Percentiles rank a stretch among this genome's conserved stretches.
Conservation (phyloP, 1,140 invertebrate species). For the Procambarus clarkii region DNA sequence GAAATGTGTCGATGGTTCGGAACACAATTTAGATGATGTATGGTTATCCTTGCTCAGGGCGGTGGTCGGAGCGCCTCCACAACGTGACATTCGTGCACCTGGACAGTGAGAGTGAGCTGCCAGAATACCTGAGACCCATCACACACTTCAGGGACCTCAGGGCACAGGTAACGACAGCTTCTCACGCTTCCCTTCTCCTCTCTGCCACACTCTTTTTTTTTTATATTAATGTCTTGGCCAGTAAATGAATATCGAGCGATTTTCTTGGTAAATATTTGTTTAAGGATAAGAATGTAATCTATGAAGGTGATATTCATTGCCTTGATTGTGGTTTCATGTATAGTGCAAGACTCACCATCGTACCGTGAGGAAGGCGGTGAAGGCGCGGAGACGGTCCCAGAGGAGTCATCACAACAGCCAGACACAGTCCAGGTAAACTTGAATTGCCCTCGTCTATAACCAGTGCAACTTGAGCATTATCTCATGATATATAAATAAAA, state of each 20-base stretch:
- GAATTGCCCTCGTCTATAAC: neutral
- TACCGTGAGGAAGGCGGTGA: neutral
- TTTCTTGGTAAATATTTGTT: neutral
- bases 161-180: constrained; percentile 12
- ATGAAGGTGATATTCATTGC: neutral
- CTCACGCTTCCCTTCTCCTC: too few relatives aligned
- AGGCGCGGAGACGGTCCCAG: neutral
- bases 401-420: neutral
- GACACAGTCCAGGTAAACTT: constrained; percentile 29
- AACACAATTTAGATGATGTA: too few relatives aligned
- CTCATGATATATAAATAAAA: neutral
- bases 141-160: constrained; percentile 54
- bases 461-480: neutral
- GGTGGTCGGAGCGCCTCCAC: constrained; percentile 23
- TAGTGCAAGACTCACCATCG: constrained; percentile 54
- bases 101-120: constrained; percentile 38
- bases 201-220: neutral
- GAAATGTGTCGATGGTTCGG: too few relatives aligned
- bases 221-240: neutral
- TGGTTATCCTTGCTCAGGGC: neutral
- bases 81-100: constrained; percentile 41
- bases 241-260: neutral
- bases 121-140: constrained; percentile 54
- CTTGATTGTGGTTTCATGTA: neutral
- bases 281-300: neutral